Evolutionary conservation across 1,140 invertebrate species (phyloP), one percentile per base, ranked within the genome.

Genomic region (Leptonema lineaticorne): DNA sequence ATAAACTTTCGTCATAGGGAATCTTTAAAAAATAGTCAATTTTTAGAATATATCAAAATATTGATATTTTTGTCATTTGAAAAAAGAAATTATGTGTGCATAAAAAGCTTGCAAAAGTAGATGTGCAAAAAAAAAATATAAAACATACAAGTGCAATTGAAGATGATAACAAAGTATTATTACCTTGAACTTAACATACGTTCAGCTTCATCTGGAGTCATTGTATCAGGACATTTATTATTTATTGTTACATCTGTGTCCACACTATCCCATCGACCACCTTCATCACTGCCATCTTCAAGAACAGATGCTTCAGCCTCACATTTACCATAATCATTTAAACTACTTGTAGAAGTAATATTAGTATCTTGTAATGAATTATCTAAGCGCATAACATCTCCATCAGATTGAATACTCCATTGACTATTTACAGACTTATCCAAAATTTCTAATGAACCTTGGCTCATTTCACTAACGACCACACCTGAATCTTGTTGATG

Each of bases 151-250:
- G n/a, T n/a, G n/a, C 37, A 41, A 41, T 41, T 11, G n/a, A 41
- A 14, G 9, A 4, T 41, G 9, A 2, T 9, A 41, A 14, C 37
- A 41, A 11, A 41, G 16, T 41, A 16, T 14, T 41, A 78, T 84
- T 76, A 92, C 90, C 90, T 90, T 74, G 89, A 87, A 77, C 90
- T 93, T 62, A 92, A 82, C 73, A 92, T 81, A 80, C 91, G 87
- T 75, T 93, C 91, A n/a, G 90, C 90, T 76, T 93, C 91, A 74
- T 90, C 90, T n/a, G 89, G 86, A 45, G 91, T 92, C 89, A 92
- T 92, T 89, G 92, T 92, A 76, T 91, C 89, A 11, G 87, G 84
- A 62, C 79, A 78, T 70, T 79, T 80, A 70, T 67, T 74, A 30
- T 50, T 67, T 33, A 73, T 46, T 30, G 50, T 64, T 60, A 70